Base-by-base conservation (phyloP, 2,888 invertebrate species). In the Metellina segmentata region DNA sequence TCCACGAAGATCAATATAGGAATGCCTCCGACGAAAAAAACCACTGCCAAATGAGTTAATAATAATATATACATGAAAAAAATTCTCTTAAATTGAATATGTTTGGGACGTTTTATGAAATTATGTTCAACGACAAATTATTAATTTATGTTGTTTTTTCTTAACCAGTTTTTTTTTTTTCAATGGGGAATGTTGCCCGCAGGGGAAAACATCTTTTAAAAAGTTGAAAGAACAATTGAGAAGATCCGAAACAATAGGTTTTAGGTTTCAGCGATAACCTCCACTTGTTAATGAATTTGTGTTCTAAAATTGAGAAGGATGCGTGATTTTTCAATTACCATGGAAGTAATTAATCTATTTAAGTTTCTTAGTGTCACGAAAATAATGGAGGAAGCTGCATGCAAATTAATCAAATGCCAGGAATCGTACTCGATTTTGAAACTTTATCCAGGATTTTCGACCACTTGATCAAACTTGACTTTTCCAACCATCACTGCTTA, bases 61-160 rank as follows among this genome's bases (percentile, higher is more conserved):
- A 91, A 91, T 91, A 91, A 91, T 91, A 91, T 91, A 91, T 91
- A 91, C 91, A 91, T 83, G 52, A 83, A 91, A 91, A 90, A 90
- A 91, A 90, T 79, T 83, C 69, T 34, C 91, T 91, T 91, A 91
- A 91, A 91, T 91, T 91, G 91, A 91, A 91, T 91, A 91, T 91
- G 91, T 87, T 91, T 91, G 91, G 91, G 91, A 91, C 91, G 91
- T 91, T 91, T 91, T 91, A 91, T 91, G 91, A 91, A 91, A 91
- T 91, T 91, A 91, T 87, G 91, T 91, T 91, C 91, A 91, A 87
- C 91, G 91, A 91, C 91, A 91, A 91, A 91, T 91, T 91, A 91
- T 91, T 91, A 91, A 91, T 91, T 91, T 91, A 91, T 74, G 90
- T 79, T 85, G 75, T 87, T 85, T 89, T 82, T 89, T 75, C 13